These are phyloP conservation scores for Hyphantria cunea DNA, from an alignment of 1,140 invertebrate genomes.

Conservation along the genomic window DNA sequence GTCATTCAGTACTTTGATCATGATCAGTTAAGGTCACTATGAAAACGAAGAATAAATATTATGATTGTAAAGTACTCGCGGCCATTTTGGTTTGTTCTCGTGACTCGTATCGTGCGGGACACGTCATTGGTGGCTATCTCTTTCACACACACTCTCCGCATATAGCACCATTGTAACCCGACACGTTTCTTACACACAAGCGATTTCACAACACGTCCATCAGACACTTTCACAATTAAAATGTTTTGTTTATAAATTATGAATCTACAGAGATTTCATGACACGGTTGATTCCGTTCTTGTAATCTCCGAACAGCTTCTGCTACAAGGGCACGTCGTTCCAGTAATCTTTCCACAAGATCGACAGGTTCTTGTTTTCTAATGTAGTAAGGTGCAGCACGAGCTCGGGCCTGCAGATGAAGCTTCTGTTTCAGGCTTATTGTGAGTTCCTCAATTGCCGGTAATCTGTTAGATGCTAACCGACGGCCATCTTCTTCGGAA, in stretches of 20 bases:
- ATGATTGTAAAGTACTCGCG: slow-evolving; percentile 79
- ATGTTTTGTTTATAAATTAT: slow-evolving; percentile 78
- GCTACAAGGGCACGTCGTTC: slow-evolving; percentile 77
- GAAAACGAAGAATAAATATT: slow-evolving; percentile 80
- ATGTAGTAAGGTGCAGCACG: slow-evolving; percentile 78
- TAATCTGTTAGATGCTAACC: slow-evolving; percentile 62
- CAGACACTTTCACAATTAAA: slow-evolving; percentile 81
- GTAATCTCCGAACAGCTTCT: slow-evolving; percentile 74
- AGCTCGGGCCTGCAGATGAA: slow-evolving; percentile 76
- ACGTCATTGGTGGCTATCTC: slow-evolving; percentile 77
- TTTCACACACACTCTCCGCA: slow-evolving; percentile 75
- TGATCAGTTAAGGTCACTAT: slow-evolving; percentile 80
- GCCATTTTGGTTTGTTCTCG: slow-evolving; percentile 80
- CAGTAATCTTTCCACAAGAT: slow-evolving; percentile 76
- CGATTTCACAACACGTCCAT: slow-evolving; percentile 80
- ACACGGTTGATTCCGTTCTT: slow-evolving; percentile 77
- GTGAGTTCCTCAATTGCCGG: slow-evolving; percentile 76
- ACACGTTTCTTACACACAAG: slow-evolving; percentile 81
- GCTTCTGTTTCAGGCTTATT: slow-evolving; percentile 77
- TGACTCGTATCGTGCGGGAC: slow-evolving; percentile 76
- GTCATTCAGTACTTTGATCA: slow-evolving; percentile 81
- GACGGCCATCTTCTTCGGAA: slow-evolving; percentile 59
- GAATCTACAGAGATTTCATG: slow-evolving; percentile 79
- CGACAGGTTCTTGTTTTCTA: slow-evolving; percentile 79
- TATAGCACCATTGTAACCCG: slow-evolving; percentile 82